A percentile compares a stretch with the other conserved stretches of the same genome.
Evolutionary conservation across 2,888 invertebrate species (phyloP).

Genomic region (Luffia ferchaultella): DNA sequence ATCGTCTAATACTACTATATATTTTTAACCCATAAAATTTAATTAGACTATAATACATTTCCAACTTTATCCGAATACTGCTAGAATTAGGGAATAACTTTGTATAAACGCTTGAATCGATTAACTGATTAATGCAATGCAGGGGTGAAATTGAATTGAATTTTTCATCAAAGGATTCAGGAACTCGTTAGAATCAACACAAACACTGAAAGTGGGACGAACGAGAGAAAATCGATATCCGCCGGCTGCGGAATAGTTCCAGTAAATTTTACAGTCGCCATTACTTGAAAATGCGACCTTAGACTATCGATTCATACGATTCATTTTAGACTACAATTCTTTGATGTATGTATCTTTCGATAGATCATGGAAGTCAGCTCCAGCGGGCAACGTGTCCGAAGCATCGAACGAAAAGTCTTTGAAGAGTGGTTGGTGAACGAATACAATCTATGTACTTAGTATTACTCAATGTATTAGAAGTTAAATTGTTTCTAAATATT

Average conservation of each 20-base stretch:
- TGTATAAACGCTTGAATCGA: no score
- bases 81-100: no score
- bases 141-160: no score
- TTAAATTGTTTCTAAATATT: no score
- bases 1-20: no score
- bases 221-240: constrained; percentile 6
- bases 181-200: not conserved
- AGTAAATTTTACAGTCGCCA: not conserved
- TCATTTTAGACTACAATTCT: not conserved
- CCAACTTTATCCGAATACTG: no score
- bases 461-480: no score
- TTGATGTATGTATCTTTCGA: not conserved
- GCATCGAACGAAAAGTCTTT: not conserved
- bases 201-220: constrained; percentile 5
- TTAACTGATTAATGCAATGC: no score
- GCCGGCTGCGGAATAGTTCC: constrained; percentile 7
- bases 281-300: not conserved
- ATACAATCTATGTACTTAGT: no score
- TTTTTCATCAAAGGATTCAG: not conserved
- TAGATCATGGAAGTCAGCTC: no score
- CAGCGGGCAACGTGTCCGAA: not conserved
- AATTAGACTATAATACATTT: no score
- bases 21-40: no score
- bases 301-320: not conserved
- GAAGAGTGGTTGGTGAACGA: not conserved